Evolutionary conservation across 2,888 invertebrate genomes (phyloP).

Genomic region (Pristionchus japonicus): DNA sequence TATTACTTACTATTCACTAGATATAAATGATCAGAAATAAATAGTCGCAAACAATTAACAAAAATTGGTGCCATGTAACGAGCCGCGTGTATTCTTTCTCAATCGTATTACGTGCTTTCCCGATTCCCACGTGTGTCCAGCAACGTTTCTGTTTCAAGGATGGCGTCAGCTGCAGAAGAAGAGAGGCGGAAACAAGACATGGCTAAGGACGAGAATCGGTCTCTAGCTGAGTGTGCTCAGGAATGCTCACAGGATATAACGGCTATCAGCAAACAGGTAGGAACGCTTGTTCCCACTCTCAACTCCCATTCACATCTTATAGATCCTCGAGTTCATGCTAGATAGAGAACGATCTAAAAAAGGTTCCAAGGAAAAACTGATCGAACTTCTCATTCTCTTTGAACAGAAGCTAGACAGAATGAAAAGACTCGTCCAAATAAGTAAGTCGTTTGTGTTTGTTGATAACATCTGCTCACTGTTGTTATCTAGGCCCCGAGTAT

Average conservation of each 20-base stretch:
- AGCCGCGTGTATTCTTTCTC: too few species aligned
- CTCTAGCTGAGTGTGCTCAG: slow-evolving; percentile 18
- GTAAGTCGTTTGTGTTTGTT: neutral
- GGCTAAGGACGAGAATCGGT: neutral
- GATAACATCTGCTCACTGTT: neutral
- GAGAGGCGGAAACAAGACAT: neutral
- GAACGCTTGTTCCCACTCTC: neutral
- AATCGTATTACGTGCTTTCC: neutral
- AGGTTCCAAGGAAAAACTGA: slow-evolving; percentile 20
- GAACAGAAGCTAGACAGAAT: slow-evolving; percentile 20
- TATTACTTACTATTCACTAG: too few species aligned
- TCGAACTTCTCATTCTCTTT: neutral
- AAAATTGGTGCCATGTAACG: too few species aligned
- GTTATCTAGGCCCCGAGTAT: slow-evolving; percentile 14
- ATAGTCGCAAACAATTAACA: too few species aligned
- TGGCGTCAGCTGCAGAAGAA: slow-evolving; percentile 17
- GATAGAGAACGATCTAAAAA: neutral
- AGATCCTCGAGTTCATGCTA: slow-evolving; percentile 39
- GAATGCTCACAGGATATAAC: slow-evolving; percentile 34
- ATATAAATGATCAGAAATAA: too few species aligned
- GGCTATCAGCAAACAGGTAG: slow-evolving; percentile 18
- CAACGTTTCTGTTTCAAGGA: neutral
- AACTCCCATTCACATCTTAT: neutral
- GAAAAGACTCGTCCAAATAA: slow-evolving; percentile 16
- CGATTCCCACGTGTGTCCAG: neutral